Conservation (phyloP, 1,140 invertebrate genomes). For the Rhynchophorus ferrugineus region DNA sequence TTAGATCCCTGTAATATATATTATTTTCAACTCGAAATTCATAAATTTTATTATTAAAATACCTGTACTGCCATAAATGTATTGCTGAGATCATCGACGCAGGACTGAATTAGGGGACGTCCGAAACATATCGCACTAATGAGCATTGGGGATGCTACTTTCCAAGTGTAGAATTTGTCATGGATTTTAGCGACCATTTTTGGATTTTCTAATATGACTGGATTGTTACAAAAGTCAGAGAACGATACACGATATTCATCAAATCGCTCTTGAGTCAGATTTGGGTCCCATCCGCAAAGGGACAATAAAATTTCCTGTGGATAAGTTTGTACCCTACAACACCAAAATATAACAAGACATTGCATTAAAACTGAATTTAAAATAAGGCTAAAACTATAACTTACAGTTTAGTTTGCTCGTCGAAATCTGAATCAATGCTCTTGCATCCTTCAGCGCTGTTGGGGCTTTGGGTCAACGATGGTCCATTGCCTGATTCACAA, state of each 20-base stretch:
- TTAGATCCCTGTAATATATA: conserved; percentile 7
- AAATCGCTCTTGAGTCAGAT: conserved; percentile 61
- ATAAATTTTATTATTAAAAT: background rate
- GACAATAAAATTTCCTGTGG: conserved; percentile 63
- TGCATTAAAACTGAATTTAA: too few species aligned
- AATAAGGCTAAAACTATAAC: too few species aligned
- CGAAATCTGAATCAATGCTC: conserved; percentile 72
- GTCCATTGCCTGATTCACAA: conserved; percentile 89
- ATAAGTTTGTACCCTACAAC: conserved; percentile 37
- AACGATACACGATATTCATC: conserved; percentile 68
- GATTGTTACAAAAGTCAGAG: conserved; percentile 77
- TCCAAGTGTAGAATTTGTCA: conserved; percentile 84
- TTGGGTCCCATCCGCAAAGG: conserved; percentile 70
- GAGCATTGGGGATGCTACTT: conserved; percentile 77
- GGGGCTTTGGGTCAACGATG: conserved; percentile 88
- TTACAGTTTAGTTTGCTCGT: conserved; percentile 50
- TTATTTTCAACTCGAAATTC: background rate
- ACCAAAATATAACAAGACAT: too few species aligned
- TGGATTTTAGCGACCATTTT: conserved; percentile 82
- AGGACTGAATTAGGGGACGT: conserved; percentile 60
- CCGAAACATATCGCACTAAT: conserved; percentile 78
- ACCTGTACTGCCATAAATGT: conserved; percentile 40
- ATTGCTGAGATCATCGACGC: conserved; percentile 40
- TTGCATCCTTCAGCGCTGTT: conserved; percentile 77
- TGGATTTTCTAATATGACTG: conserved; percentile 70